Conservation (phyloP, 2,113 vertebrate genomes). For the Petrocephalus zakoni region DNA sequence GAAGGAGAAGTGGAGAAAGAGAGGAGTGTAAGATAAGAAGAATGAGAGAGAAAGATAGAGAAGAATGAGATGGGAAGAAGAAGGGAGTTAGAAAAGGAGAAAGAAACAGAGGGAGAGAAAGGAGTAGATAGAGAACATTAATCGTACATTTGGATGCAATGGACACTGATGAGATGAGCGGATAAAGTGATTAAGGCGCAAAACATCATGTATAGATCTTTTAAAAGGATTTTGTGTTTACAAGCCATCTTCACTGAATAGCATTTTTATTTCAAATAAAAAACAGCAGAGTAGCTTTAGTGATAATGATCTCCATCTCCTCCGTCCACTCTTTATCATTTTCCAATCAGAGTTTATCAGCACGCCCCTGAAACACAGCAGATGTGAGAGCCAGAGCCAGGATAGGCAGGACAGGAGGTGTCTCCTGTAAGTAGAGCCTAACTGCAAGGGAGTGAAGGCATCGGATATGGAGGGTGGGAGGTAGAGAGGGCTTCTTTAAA, state of each 20-base stretch:
- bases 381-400: constrained; percentile 51
- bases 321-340: constrained; percentile 46
- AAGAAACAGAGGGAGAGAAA: not conserved
- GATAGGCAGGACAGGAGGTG: constrained; percentile 27
- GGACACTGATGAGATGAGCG: not conserved
- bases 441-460: constrained; percentile 46
- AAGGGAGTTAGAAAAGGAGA: not conserved
- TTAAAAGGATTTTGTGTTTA: constrained; percentile 23
- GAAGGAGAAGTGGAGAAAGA: not conserved
- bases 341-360: constrained; percentile 51
- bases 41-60: not conserved
- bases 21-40: not conserved
- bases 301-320: constrained; percentile 45
- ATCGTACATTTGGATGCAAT: not conserved
- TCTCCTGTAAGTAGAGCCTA: constrained; percentile 46
- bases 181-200: constrained; percentile 26
- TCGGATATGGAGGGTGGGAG: constrained; percentile 35
- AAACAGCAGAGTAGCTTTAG: constrained; percentile 34
- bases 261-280: constrained; percentile 32
- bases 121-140: not conserved
- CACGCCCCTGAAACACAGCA: constrained; percentile 47
- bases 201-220: constrained; percentile 18
- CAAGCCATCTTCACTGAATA: constrained; percentile 35
- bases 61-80: not conserved
- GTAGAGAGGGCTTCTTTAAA: not conserved